Percentiles rank a stretch among this genome's conserved stretches.
Conservation (phyloP, 1,140 invertebrate genomes). For the Drosophila tropicalis region DNA sequence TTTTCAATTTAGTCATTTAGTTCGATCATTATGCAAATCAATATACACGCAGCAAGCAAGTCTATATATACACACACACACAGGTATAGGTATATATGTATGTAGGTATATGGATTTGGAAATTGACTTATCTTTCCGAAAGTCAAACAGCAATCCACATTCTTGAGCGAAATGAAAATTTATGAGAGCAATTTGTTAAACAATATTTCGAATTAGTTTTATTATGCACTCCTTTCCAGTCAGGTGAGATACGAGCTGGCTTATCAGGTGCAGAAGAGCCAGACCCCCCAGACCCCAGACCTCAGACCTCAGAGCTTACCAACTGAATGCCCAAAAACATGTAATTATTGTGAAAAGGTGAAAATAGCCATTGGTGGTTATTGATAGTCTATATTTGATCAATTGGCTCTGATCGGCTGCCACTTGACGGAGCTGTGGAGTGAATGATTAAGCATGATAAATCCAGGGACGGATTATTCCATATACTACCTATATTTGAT, state of each 20-base stretch:
- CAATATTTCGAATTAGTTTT: conserved; percentile 67
- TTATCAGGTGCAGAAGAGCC: background rate
- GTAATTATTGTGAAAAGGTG: conserved; percentile 45
- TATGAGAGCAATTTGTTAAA: conserved; percentile 62
- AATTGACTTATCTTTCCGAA: background rate
- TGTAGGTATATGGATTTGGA: background rate
- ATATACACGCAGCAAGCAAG: background rate
- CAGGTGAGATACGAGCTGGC: background rate
- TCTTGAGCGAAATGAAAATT: conserved; percentile 46
- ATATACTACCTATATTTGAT: background rate
- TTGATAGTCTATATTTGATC: conserved; percentile 11
- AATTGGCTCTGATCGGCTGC: conserved; percentile 36
- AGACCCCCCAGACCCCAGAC: conserved; percentile 1
- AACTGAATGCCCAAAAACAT: conserved; percentile 37
- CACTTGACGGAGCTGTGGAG: background rate
- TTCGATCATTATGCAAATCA: background rate
- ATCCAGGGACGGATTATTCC: conserved; percentile 34
- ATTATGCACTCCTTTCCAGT: conserved; percentile 32
- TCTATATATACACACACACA: too few relatives aligned
- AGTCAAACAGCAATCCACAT: conserved; percentile 1
- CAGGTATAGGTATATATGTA: background rate
- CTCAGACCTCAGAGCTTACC: conserved; percentile 32
- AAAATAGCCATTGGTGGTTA: conserved; percentile 5
- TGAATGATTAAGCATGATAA: background rate
- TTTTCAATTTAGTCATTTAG: background rate